phyloP scores from a whole-genome alignment of 2,113 vertebrate species.

The Perognathus longimembris region DNA sequence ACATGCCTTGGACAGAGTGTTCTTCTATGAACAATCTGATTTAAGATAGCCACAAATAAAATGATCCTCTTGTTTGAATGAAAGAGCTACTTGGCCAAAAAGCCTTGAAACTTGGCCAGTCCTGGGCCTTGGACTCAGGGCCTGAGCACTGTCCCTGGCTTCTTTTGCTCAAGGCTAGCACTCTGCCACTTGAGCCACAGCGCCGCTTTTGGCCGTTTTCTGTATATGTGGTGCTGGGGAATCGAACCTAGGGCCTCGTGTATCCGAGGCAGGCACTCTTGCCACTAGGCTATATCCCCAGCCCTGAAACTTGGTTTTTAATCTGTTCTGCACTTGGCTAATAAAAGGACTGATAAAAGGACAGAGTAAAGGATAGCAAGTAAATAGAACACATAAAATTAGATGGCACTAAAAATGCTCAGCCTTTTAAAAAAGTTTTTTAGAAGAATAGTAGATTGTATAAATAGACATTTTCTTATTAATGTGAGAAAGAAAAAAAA shows the following conservation, averaged over 20 bases:
- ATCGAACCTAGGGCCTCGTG: no score
- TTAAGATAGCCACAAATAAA: background rate
- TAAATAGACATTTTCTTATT: background rate
- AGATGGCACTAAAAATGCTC: background rate
- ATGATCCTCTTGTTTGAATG: constrained; percentile 33
- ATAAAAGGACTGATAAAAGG: constrained; percentile 3
- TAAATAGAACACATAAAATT: background rate
- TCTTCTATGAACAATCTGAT: background rate
- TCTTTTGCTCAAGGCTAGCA: no score
- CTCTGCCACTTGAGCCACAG: no score
- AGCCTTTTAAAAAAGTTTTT: no score
- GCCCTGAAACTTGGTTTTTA: constrained; percentile 51
- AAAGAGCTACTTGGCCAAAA: constrained; percentile 2
- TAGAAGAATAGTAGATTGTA: no score
- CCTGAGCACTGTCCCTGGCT: no score
- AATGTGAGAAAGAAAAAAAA: background rate
- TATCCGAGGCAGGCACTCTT: no score
- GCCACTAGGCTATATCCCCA: no score
- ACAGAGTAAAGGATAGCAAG: background rate
- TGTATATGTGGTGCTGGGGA: no score
- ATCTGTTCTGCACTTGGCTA: background rate
- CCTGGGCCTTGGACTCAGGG: no score
- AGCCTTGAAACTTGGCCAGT: no score
- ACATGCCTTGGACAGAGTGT: background rate
- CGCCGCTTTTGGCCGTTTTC: no score